Evolutionary conservation across 2,113 vertebrate genomes (phyloP).

Genomic region (Serilophus lunatus): DNA sequence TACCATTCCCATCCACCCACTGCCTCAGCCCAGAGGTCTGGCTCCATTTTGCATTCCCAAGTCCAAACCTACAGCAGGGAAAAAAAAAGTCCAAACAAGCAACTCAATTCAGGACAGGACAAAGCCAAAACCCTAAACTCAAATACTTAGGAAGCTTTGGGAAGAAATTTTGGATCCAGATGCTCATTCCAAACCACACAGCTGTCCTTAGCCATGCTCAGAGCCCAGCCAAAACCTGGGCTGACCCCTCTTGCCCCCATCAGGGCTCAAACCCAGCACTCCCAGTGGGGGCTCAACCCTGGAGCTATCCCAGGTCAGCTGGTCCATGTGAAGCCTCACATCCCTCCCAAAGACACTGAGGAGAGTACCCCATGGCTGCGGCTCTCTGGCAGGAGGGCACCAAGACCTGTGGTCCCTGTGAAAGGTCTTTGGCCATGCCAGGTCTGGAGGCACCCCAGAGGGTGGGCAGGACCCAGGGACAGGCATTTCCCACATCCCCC

Average conservation of each 20-base stretch:
- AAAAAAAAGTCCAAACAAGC: neutral
- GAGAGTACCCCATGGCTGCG: fast-evolving
- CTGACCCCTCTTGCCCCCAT: neutral
- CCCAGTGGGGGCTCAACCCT: neutral
- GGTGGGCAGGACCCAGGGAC: neutral
- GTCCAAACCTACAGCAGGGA: neutral
- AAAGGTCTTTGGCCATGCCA: neutral
- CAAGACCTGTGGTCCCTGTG: fast-evolving
- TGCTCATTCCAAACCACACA: neutral
- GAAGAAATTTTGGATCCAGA: neutral
- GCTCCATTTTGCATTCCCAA: neutral
- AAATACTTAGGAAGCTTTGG: neutral
- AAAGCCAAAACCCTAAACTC: neutral
- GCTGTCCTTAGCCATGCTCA: neutral
- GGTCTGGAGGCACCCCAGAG: neutral
- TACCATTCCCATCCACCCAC: neutral
- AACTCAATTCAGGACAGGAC: neutral
- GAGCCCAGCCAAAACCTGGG: neutral
- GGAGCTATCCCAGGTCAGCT: fast-evolving
- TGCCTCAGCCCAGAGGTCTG: neutral
- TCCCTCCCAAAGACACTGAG: neutral
- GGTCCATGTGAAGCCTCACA: neutral
- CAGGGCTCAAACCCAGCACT: neutral
- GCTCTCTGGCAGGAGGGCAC: neutral
- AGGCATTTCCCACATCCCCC: neutral